Conservation (phyloP, 2,888 invertebrate species). For the Nomada ferruginata region DNA sequence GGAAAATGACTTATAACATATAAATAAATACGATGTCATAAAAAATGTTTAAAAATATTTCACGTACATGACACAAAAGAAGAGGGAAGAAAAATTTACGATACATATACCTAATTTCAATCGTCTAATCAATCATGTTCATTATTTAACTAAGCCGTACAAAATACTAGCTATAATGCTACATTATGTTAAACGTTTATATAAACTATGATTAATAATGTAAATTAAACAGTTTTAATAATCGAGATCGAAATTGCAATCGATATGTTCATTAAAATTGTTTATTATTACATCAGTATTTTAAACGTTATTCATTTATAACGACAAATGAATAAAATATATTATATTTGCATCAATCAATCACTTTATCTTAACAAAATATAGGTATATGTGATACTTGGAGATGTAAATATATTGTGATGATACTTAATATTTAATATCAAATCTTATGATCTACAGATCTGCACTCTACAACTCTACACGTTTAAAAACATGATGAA, state of each 20-base stretch:
- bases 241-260: neutral
- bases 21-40: neutral
- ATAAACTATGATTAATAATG: too few species aligned
- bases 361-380: too few species aligned
- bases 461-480: too few species aligned
- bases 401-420: too few species aligned
- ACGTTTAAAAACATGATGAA: neutral
- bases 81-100: neutral
- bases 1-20: neutral
- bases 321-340: neutral
- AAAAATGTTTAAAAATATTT: neutral
- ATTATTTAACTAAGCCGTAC: neutral
- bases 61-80: neutral
- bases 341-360: neutral
- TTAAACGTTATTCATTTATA: neutral
- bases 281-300: neutral
- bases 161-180: neutral
- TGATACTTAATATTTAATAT: constrained; percentile 7
- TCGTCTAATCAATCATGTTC: neutral
- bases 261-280: neutral
- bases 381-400: too few species aligned
- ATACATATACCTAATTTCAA: neutral
- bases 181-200: too few species aligned
- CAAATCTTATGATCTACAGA: neutral
- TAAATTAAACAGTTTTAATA: neutral